Conservation (phyloP, 1,140 invertebrate species). For the Cydia strobilella region DNA sequence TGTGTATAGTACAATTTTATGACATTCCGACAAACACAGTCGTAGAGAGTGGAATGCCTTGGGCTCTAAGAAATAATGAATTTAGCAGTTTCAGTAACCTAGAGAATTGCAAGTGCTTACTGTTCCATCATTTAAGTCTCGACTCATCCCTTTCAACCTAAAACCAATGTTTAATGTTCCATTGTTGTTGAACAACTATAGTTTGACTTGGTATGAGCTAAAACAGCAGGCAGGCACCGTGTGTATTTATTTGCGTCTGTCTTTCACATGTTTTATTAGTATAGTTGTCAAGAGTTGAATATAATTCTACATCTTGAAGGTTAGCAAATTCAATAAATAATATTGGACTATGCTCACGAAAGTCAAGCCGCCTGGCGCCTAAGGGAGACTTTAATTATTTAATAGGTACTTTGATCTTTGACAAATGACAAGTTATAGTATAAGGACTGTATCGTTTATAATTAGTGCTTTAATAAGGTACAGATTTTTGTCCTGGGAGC, state of each 20-base stretch:
- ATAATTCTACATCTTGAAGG: background rate
- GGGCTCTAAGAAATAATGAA: slow-evolving; percentile 12
- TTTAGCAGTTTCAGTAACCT: slow-evolving; percentile 14
- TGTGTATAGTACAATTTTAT: background rate
- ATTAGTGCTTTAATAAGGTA: too few relatives aligned
- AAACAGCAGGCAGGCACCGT: slow-evolving; percentile 3
- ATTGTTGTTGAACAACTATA: slow-evolving; percentile 14
- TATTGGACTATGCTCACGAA: background rate
- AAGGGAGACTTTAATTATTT: background rate
- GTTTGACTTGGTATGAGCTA: slow-evolving; percentile 9
- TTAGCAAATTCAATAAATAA: slow-evolving; percentile 5
- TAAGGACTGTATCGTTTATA: too few relatives aligned
- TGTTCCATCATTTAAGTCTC: slow-evolving; percentile 16
- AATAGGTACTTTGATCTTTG: background rate
- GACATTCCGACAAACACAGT: background rate
- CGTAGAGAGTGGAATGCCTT: slow-evolving; percentile 9
- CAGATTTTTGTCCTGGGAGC: too few relatives aligned
- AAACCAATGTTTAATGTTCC: slow-evolving; percentile 19
- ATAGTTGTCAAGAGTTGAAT: slow-evolving; percentile 7
- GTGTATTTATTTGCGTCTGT: slow-evolving; percentile 14
- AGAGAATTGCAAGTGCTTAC: slow-evolving; percentile 10
- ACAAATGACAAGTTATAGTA: background rate
- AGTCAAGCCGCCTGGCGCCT: background rate
- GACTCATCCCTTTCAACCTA: slow-evolving; percentile 7
- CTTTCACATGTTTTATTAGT: background rate